Evolutionary conservation across 2,888 invertebrate species (phyloP).

Genomic region (Troglohyphantes excavatus): DNA sequence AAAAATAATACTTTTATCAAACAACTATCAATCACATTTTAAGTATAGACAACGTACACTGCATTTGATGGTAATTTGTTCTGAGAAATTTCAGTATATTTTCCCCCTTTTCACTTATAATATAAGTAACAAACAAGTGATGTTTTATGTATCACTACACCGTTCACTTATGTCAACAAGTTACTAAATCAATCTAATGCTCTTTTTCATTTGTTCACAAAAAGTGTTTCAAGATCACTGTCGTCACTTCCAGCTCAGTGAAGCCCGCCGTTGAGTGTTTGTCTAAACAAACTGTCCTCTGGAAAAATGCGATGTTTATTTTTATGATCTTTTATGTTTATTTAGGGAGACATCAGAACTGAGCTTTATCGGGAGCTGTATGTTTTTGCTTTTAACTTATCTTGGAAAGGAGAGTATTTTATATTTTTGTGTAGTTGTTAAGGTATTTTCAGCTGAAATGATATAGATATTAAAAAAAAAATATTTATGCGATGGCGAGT

Average conservation of each 20-base stretch:
- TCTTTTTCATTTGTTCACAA: not conserved
- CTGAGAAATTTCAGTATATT: not conserved
- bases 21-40: too few relatives aligned
- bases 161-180: not conserved
- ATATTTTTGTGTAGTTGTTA: too few relatives aligned
- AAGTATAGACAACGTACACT: too few relatives aligned
- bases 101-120: not conserved
- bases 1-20: too few relatives aligned
- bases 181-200: not conserved
- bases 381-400: too few relatives aligned
- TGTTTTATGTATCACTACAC: not conserved
- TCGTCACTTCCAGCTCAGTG: not conserved
- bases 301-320: slow-evolving; percentile 20
- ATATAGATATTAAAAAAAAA: too few relatives aligned
- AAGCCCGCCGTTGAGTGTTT: not conserved
- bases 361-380: too few relatives aligned
- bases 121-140: too few relatives aligned
- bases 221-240: not conserved
- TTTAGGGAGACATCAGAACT: slow-evolving; percentile 5
- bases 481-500: too few relatives aligned
- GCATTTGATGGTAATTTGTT: too few relatives aligned
- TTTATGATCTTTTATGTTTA: not conserved
- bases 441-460: too few relatives aligned
- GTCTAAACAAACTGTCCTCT: slow-evolving; percentile 17
- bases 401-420: too few relatives aligned